Evolutionary conservation across 2,797 vertebrate genomes (phyloP).

Genomic region (Aselliscus stoliczkanus): DNA sequence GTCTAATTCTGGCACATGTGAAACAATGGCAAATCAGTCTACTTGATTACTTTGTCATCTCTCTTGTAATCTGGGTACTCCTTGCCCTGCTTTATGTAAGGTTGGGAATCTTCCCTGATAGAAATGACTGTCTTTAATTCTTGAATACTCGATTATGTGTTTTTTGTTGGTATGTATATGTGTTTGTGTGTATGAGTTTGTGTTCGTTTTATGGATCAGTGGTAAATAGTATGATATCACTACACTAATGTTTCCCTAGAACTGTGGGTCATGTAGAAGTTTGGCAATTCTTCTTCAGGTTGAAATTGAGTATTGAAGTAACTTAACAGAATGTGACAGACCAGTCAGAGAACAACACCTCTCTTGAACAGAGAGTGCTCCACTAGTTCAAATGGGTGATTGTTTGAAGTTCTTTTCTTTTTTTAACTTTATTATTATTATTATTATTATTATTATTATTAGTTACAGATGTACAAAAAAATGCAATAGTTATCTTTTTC

Average conservation of each 20-base stretch:
- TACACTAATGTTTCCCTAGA: background rate
- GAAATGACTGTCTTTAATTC: background rate
- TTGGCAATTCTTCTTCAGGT: background rate
- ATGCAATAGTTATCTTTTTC: too few relatives aligned
- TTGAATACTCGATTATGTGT: background rate
- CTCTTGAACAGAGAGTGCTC: background rate
- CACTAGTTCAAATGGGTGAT: background rate
- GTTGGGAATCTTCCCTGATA: background rate
- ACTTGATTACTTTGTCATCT: background rate
- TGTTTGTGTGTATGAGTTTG: background rate
- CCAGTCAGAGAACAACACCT: background rate
- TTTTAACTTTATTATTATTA: too few relatives aligned
- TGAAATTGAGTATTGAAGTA: background rate
- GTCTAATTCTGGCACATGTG: background rate
- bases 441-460: too few relatives aligned
- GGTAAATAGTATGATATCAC: background rate
- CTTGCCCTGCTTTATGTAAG: background rate
- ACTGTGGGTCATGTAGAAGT: background rate
- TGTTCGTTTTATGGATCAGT: background rate
- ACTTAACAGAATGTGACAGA: background rate
- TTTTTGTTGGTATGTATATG: background rate
- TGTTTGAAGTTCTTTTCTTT: background rate
- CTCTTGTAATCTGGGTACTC: background rate
- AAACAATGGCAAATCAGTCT: background rate
- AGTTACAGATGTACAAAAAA: too few relatives aligned